Percentiles rank a stretch among this genome's conserved stretches.
These are phyloP conservation scores for Urophycis tenuis DNA, from an alignment of 2,797 vertebrate genomes.

Conservation along the genomic window DNA sequence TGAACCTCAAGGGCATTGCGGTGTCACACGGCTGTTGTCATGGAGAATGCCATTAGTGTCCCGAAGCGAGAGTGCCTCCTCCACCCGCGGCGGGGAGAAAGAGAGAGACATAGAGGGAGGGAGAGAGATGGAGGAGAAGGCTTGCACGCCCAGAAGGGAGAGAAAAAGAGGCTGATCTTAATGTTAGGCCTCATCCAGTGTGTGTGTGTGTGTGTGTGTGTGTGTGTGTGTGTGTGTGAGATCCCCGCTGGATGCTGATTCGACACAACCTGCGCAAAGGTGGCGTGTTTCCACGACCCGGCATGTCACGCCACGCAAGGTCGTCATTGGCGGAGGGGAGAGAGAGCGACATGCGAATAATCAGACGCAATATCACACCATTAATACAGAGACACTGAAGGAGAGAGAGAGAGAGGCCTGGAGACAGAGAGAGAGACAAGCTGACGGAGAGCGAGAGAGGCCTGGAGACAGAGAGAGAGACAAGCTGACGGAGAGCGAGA, in stretches of 20 bases:
- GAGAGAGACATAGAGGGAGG: too few relatives aligned
- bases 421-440: neutral
- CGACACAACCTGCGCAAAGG: neutral
- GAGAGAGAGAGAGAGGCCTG: neutral
- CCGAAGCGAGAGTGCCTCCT: conserved; percentile 58
- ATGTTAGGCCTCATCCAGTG: conserved; percentile 52
- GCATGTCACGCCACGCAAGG: neutral
- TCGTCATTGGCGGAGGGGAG: neutral
- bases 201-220: neutral
- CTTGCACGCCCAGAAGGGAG: conserved; percentile 20
- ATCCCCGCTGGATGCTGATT: neutral
- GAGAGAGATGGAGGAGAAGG: conserved; percentile 31
- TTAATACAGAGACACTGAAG: too few relatives aligned
- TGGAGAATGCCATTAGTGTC: conserved; percentile 67
- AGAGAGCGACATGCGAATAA: neutral
- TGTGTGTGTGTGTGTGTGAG: neutral
- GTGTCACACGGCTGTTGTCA: conserved; percentile 65
- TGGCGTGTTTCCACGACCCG: neutral
- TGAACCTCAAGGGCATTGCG: conserved; percentile 64
- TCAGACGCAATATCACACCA: neutral
- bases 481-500: neutral
- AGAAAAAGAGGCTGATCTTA: conserved; percentile 32
- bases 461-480: too few relatives aligned
- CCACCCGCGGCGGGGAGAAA: conserved; percentile 28
- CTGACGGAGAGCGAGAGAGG: too few relatives aligned